Evolutionary conservation across 2,113 vertebrate species (phyloP), one percentile per base, ranked within the genome.

Genomic region (Cynocephalus volans): DNA sequence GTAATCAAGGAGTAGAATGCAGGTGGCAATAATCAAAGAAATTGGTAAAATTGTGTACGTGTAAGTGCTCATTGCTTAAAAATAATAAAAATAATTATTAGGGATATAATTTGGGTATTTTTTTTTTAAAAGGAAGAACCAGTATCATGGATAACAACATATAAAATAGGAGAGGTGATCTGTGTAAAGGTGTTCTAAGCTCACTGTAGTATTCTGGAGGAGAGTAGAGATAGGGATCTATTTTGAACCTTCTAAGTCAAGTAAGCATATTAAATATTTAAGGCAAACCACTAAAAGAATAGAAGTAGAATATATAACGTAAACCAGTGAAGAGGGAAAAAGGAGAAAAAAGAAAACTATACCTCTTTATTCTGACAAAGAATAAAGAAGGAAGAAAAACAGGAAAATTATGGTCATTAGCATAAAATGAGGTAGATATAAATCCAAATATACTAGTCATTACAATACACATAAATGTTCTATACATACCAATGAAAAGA

Each of bases 271-370:
- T 58, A 90, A 83, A 31, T 41, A 72, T 62, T 85, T n/a, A 91
- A 85, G 13, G 31, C 1, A 56, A 56, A 69, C 21, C 65, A 69
- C 72, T 70, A 15, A 58, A 77, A 83, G 31, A 65, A 45, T 8
- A 31, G 48, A 83, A 56, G 50, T 67, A 50, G 67, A 50, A 50
- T 50, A 6, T 48, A 17, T 62, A 31, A 58, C 12, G 67, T 87
- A 80, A 97, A 88, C n/a, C 52, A 85, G n/a, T n/a, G 13, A 95
- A 50, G 73, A 52, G 14, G n/a, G n/a, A n/a, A 62, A 73, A 60
- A 18, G 23, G 48, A 76, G 62, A 79, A 95, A 41, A 83, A 56
- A 67, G 60, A 21, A 83, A 95, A 69, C 8, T 15, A 58, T 2
- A 28, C 11, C 15, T 41, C 41, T 41, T 41, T 41, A 18, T 13